A percentile compares a stretch with the other conserved stretches of the same genome.
Evolutionary conservation across 53 echinoderm and acorn worm genomes (phyloP).

Genomic region (Henricia sp.): DNA sequence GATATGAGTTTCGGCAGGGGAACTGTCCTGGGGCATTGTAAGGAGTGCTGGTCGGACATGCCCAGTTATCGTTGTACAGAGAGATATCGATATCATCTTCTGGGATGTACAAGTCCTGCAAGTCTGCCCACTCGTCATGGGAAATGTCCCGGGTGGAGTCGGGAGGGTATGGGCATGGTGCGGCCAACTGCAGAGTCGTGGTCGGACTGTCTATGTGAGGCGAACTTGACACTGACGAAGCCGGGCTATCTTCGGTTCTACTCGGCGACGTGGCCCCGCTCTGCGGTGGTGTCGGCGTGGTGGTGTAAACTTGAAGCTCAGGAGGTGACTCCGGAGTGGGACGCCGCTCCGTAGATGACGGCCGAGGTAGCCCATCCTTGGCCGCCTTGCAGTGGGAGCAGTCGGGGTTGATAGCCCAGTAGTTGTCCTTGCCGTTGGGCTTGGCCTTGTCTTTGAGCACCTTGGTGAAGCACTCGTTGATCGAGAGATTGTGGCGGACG

Average conservation of each 20-base stretch:
- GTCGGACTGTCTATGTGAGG: background rate
- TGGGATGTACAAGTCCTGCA: conserved; percentile 40
- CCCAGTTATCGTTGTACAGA: conserved; percentile 5
- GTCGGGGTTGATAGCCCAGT: conserved; percentile 74
- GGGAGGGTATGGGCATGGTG: too few species aligned
- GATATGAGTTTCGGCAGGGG: too few species aligned
- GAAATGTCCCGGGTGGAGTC: background rate
- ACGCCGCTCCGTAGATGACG: background rate
- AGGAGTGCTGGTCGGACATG: background rate
- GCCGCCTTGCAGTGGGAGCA: too few species aligned
- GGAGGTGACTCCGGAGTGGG: background rate
- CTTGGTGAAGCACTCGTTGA: conserved; percentile 58
- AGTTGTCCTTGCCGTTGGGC: conserved; percentile 71
- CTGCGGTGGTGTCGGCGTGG: background rate
- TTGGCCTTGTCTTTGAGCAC: conserved; percentile 32
- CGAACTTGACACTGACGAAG: background rate
- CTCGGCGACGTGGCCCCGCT: background rate
- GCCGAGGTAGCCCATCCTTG: too few species aligned
- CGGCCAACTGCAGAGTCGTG: background rate
- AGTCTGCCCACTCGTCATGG: conserved; percentile 1
- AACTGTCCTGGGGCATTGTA: background rate
- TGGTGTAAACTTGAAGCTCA: too few species aligned
- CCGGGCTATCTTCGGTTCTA: background rate
- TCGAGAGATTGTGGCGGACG: conserved; percentile 65
- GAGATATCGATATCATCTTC: conserved; percentile 47